Evolutionary conservation across 2,113 vertebrate species (phyloP).

Genomic region (Bubo scandiacus): DNA sequence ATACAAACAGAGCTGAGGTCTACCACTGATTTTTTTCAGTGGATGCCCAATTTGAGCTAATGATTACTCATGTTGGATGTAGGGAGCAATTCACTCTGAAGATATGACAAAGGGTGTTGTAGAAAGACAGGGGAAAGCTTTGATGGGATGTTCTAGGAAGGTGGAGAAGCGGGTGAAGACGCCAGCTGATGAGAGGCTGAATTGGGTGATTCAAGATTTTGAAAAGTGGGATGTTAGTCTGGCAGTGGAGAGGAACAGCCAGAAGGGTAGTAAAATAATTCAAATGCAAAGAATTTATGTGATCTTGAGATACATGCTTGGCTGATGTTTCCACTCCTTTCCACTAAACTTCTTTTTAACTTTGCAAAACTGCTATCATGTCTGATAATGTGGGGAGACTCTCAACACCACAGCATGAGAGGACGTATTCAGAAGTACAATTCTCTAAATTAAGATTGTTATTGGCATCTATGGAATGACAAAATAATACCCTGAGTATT

Average conservation of each 20-base stretch:
- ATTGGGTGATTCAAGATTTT: neutral
- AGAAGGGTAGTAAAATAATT: neutral
- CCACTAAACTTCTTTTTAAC: neutral
- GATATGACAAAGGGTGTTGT: neutral
- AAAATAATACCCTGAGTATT: neutral
- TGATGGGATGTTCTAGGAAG: neutral
- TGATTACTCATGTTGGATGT: neutral
- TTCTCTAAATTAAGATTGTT: neutral
- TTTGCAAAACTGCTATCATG: neutral
- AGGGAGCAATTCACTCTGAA: neutral
- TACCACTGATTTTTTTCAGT: neutral
- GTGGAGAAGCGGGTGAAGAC: neutral
- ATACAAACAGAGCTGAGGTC: neutral
- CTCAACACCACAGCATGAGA: neutral
- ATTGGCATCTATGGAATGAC: neutral
- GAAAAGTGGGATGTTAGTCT: neutral
- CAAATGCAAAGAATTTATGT: neutral
- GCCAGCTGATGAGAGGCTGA: neutral
- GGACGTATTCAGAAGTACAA: neutral
- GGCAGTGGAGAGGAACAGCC: neutral
- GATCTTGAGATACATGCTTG: neutral
- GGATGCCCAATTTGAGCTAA: neutral
- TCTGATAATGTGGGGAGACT: neutral
- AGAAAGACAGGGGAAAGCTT: neutral
- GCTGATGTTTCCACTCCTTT: neutral